Base-by-base conservation (phyloP, 2,113 vertebrate species). In the Micromys minutus region DNA sequence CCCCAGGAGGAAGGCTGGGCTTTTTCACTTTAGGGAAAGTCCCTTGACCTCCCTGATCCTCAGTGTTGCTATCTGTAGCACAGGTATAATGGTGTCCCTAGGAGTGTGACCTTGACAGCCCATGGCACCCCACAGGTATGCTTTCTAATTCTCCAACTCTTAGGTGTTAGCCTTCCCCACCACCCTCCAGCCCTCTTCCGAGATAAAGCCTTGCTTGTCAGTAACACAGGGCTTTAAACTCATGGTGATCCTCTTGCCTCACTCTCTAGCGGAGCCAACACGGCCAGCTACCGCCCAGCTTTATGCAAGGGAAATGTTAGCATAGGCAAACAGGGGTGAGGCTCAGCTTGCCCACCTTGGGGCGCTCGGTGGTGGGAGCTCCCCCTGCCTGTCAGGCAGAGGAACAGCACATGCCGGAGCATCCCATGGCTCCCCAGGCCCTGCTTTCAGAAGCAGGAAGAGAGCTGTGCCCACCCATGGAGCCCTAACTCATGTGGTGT, bases 271-370 rank as follows among this genome's bases (percentile, higher is more conserved):
- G 29, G 61, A 67, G 61, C 45, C 42, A 86, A 47, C 84, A 15
- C 24, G 11, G 10, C 10, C 45, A 9, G 19, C 7, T 21, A 17
- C 6, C 47, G 1, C 65, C 76, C 42, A 22, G 7, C 39, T 47
- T 59, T 29, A 22, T 59, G 52, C 21, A 59, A 88, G 63, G 24
- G 47, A 36, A 42, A 4, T 9, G 69, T 77, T 2, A 19, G 11
- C 0, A 10, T 52, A 6, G 36, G 71, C 16, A 45, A 24, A 59
- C n/a, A n/a, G n/a, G n/a, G n/a, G 2, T 1, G 1, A 47, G 36
- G 63, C 9, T n/a, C 63, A 5, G 9, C 85, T 57, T 1, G 0
- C 10, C 52, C 52, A 3, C 16, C 7, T 12, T 8, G 29, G 29
- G 67, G 52, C 5, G 16, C 52, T 57, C 5, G 36, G 79, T 57